Evolutionary conservation across 2,113 vertebrate species (phyloP).

Genomic region (Panthera tigris): DNA sequence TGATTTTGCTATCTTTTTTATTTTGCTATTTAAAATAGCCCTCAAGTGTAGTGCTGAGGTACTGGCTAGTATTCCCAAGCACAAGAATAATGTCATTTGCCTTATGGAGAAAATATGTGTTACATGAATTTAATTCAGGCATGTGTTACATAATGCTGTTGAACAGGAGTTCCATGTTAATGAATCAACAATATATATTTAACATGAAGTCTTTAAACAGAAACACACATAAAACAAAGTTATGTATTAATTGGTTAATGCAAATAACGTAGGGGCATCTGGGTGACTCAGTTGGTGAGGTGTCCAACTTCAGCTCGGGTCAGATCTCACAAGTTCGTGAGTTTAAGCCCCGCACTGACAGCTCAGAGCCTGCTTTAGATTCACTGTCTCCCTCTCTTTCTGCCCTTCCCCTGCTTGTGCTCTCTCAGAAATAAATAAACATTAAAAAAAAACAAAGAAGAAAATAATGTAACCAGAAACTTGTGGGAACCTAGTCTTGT

Average conservation of each 20-base stretch:
- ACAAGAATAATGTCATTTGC: not conserved
- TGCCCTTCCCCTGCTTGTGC: no score
- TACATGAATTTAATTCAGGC: not conserved
- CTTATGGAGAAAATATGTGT: conserved; percentile 1
- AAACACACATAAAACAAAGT: conserved; percentile 4
- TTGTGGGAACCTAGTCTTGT: not conserved
- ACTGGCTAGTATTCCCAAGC: not conserved
- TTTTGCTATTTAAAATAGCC: conserved; percentile 43
- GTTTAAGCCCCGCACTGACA: no score
- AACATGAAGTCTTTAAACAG: not conserved
- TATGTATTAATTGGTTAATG: not conserved
- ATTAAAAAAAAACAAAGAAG: no score
- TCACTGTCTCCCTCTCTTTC: no score
- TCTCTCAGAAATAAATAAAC: no score
- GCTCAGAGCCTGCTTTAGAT: no score
- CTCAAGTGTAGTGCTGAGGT: not conserved
- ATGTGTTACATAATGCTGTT: not conserved
- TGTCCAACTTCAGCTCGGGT: no score
- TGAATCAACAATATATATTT: conserved; percentile 12
- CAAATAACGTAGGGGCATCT: not conserved
- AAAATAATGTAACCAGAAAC: not conserved
- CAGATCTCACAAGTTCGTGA: no score
- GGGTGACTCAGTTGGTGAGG: no score
- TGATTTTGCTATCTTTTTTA: not conserved
- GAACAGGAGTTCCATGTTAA: conserved; percentile 4